phyloP scores from a whole-genome alignment of 2,797 vertebrate genomes.

The Astyanax mexicanus region DNA sequence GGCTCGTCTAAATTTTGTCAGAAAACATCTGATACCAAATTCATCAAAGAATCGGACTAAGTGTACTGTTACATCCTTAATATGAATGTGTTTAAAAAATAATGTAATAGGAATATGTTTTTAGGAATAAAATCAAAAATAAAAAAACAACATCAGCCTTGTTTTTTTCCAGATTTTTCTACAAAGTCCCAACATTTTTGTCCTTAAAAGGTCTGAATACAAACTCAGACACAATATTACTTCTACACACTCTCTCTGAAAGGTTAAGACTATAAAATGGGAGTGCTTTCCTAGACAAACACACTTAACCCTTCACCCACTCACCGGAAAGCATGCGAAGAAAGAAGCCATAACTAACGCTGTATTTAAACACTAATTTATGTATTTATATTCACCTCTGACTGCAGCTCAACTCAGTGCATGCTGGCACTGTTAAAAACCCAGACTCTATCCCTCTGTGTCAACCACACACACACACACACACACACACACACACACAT shows the following conservation, averaged over 20 bases:
- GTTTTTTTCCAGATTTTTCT: neutral
- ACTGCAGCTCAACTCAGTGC: conserved; percentile 15
- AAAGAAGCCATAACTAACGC: conserved; percentile 33
- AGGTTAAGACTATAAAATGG: conserved; percentile 40
- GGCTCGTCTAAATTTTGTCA: no score
- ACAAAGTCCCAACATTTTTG: neutral
- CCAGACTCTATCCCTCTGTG: conserved; percentile 39
- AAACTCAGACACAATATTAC: neutral
- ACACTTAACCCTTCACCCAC: conserved; percentile 55
- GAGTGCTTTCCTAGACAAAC: conserved; percentile 50
- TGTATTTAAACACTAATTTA: conserved; percentile 32
- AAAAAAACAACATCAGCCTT: no score
- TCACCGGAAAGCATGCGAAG: conserved; percentile 30
- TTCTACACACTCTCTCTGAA: conserved; percentile 12
- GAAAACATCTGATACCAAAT: no score
- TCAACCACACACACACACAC: conserved; percentile 38
- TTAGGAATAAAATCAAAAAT: no score
- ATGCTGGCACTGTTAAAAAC: conserved; percentile 30
- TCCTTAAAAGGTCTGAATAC: neutral
- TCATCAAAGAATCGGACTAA: no score
- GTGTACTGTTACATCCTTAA: no score
- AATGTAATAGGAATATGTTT: no score
- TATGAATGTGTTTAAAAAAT: no score
- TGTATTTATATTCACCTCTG: conserved; percentile 31
- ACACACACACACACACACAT: conserved; percentile 8